phyloP scores from a whole-genome alignment of 1,140 invertebrate species.

The Drosophila saltans region DNA sequence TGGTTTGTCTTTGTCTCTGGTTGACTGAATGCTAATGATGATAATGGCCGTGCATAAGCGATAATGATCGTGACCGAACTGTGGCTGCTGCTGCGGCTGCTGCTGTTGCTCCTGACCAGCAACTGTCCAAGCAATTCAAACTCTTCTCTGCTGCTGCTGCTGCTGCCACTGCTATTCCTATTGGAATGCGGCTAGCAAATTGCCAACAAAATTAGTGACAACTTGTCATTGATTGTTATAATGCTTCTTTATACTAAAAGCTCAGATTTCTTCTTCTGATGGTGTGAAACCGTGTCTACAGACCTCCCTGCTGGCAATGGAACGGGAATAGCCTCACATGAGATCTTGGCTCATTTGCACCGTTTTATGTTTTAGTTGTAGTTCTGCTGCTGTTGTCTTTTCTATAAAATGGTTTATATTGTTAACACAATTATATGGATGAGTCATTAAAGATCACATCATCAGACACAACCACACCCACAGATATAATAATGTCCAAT shows the following conservation, averaged over 20 bases:
- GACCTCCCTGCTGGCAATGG: conserved; percentile 23
- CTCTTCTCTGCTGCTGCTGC: not conserved
- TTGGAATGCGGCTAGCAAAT: conserved; percentile 40
- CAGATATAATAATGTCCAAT: conserved; percentile 16
- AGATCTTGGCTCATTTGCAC: conserved; percentile 4
- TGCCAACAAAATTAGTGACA: conserved; percentile 56
- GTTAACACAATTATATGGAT: not conserved
- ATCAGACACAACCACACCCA: conserved; percentile 22
- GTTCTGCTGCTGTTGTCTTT: conserved; percentile 3
- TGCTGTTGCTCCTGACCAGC: conserved; percentile 6
- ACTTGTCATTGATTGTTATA: conserved; percentile 44
- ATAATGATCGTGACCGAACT: conserved; percentile 59
- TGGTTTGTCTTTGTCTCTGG: conserved; percentile 17
- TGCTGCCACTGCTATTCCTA: conserved; percentile 6
- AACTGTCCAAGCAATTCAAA: conserved; percentile 5
- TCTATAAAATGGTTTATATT: not conserved
- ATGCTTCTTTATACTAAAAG: conserved; percentile 46
- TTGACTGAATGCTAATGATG: conserved; percentile 40
- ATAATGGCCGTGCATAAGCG: conserved; percentile 54
- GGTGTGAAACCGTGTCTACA: not conserved
- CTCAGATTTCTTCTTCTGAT: not conserved
- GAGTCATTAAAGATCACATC: conserved; percentile 20
- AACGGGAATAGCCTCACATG: conserved; percentile 16
- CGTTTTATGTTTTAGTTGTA: conserved; percentile 3
- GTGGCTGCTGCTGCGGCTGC: not conserved